Evolutionary conservation across 2,113 vertebrate genomes (phyloP), one percentile per base, ranked within the genome.

Genomic region (Sarotherodon lohbergeri): DNA sequence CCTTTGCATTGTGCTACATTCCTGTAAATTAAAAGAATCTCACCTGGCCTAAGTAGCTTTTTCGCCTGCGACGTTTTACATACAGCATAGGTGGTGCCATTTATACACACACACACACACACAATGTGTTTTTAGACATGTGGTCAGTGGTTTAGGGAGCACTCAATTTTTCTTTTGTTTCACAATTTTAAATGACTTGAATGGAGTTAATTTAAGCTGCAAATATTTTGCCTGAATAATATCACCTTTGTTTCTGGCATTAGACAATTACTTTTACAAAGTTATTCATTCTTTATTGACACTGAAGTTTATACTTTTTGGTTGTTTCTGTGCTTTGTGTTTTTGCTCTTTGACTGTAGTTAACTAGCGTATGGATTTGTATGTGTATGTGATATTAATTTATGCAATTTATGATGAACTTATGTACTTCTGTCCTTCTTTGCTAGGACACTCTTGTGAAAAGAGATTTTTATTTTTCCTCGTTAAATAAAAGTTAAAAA

Each of bases 41-140:
- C 34, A 34, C 6, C 2, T 34, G 34, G 34, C 34, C 34, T 34
- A 34, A 34, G 32, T 34, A 34, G 32, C 32, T 56, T 27, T 34
- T 56, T 56, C 2, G 0, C 22, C 55, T 56, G 55, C 22, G 27
- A 57, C 2, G 0, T 27, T 57, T 14, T 57, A 27, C 22, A 57
- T 57, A 14, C 22, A 57, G 6, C 0, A 7, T 27, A 56, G 55
- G 22, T 56, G 55, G 6, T 14, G 12, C 55, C n/a, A 57, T 57
- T 27, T 13, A 27, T 13, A 5, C 10, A 41, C 7, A 34, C 32
- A 36, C 43, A 14, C 52, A 55, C n/a, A 55, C 54, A 27, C 55
- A 56, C 2, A 56, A 1, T 27, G 13, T 57, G 24, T 16, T 27
- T 29, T 57, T 3, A 5, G 24, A 27, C 19, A n/a, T 34, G 16